These are phyloP conservation scores for Acanthosepion lycidas DNA, from an alignment of 2,888 invertebrate species.

Conservation along the genomic window DNA sequence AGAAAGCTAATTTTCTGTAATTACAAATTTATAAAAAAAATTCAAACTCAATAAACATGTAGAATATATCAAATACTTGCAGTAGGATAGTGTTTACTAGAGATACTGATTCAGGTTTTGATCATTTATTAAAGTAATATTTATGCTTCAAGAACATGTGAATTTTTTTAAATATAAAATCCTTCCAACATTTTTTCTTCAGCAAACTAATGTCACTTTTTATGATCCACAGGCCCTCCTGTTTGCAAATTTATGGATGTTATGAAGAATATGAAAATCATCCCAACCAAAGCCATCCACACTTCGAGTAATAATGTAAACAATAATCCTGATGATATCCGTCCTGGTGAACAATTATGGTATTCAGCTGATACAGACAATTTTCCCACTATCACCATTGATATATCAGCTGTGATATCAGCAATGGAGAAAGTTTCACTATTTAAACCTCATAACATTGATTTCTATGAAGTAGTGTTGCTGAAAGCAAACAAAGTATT, in stretches of 20 bases:
- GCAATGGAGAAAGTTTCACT: constrained; percentile 45
- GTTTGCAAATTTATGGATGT: constrained; percentile 37
- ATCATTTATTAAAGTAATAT: too few species aligned
- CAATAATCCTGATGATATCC: neutral
- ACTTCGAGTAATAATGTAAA: constrained; percentile 38
- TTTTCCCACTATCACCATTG: constrained; percentile 14
- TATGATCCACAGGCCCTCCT: neutral
- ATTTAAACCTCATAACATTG: neutral
- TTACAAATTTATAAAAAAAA: too few species aligned
- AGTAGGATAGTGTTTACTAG: too few species aligned
- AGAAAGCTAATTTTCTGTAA: too few species aligned
- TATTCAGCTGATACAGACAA: constrained; percentile 40
- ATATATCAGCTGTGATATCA: constrained; percentile 17
- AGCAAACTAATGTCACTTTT: neutral
- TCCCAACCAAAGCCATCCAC: neutral
- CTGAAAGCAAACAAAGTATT: neutral
- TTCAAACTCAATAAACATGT: too few species aligned
- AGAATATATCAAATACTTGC: too few species aligned
- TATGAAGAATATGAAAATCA: constrained; percentile 15
- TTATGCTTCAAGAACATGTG: too few species aligned
- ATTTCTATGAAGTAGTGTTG: constrained; percentile 1
- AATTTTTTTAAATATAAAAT: too few species aligned
- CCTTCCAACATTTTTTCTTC: too few species aligned
- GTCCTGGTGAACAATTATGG: constrained; percentile 14
- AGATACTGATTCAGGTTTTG: too few species aligned